Percentiles rank a stretch among this genome's conserved stretches.
These are phyloP conservation scores for Lagodon rhomboides DNA, from an alignment of 2,797 vertebrate species.

Conservation along the genomic window DNA sequence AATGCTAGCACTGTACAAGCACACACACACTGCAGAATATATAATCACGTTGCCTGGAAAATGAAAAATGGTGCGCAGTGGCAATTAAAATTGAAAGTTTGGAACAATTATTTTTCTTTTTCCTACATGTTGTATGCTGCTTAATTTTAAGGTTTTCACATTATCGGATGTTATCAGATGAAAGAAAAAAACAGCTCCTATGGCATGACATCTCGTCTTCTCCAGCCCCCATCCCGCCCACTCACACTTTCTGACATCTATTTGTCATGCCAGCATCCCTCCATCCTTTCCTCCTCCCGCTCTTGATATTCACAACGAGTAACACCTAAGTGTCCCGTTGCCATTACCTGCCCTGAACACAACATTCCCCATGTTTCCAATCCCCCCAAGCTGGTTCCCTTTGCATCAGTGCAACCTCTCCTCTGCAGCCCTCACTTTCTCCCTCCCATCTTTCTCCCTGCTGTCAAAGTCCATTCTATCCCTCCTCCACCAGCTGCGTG, in stretches of 20 bases:
- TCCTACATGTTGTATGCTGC: neutral
- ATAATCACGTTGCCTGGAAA: neutral
- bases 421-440: constrained; percentile 35
- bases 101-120: neutral
- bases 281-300: neutral
- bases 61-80: neutral
- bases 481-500: constrained; percentile 77
- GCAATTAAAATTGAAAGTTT: constrained; percentile 12
- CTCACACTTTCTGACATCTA: constrained; percentile 27
- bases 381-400: constrained; percentile 39
- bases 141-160: no score
- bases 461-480: constrained; percentile 74
- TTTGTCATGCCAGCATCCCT: constrained; percentile 24
- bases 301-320: constrained; percentile 4
- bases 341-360: neutral
- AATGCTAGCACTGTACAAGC: neutral
- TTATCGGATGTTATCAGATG: neutral
- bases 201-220: constrained; percentile 15
- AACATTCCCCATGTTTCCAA: constrained; percentile 21
- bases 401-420: constrained; percentile 45
- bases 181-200: constrained; percentile 15
- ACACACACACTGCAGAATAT: neutral
- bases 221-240: constrained; percentile 9
- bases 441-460: constrained; percentile 51
- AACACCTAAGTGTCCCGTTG: constrained; percentile 5